Conservation (phyloP, 2,797 vertebrate genomes). For the Paguma larvata region DNA sequence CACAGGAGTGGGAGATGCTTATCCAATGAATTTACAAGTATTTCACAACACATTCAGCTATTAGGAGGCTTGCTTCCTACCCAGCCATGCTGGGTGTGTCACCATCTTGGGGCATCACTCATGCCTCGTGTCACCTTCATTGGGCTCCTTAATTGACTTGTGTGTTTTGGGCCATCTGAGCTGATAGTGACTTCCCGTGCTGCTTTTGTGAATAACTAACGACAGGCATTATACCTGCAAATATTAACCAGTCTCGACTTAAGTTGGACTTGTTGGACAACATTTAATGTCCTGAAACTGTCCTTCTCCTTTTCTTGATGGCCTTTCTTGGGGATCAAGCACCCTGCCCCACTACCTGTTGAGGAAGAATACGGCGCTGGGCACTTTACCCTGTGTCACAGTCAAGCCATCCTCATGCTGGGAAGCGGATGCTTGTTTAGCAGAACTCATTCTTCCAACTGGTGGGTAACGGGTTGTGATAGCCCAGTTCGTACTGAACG, state of each 20-base stretch:
- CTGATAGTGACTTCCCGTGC: constrained; percentile 66
- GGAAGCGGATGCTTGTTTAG: background rate
- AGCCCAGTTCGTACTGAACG: constrained; percentile 16
- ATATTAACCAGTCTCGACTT: constrained; percentile 30
- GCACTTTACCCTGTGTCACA: background rate
- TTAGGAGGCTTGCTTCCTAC: constrained; percentile 27
- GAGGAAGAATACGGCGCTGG: background rate
- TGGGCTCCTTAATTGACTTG: constrained; percentile 49
- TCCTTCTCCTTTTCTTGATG: constrained; percentile 43
- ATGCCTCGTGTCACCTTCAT: constrained; percentile 47
- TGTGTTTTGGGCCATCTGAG: constrained; percentile 33
- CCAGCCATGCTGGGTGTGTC: constrained; percentile 66
- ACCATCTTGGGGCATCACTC: constrained; percentile 73
- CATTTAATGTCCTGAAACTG: constrained; percentile 7
- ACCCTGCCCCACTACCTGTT: background rate
- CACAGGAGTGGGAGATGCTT: constrained; percentile 29
- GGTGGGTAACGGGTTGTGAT: background rate
- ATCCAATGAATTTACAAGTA: constrained; percentile 35
- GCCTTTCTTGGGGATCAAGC: background rate
- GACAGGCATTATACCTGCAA: constrained; percentile 16
- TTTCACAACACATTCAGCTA: constrained; percentile 51
- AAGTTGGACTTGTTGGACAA: constrained; percentile 31
- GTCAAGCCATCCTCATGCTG: background rate
- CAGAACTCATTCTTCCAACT: background rate
- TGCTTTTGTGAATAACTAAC: constrained; percentile 68